These are phyloP conservation scores for Callimorpha dominula DNA, from an alignment of 2,888 invertebrate genomes.

Conservation along the genomic window DNA sequence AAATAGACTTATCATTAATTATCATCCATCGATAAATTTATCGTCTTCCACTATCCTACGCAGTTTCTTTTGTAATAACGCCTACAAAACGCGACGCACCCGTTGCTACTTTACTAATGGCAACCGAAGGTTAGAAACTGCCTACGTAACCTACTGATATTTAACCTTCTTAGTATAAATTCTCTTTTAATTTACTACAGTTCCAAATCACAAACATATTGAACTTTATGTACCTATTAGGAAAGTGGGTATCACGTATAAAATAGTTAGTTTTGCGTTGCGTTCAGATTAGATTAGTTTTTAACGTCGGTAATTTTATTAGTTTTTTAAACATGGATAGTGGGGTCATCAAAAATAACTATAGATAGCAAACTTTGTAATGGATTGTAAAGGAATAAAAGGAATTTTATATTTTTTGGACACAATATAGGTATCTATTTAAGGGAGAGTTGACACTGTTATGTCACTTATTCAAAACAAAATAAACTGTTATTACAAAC, in stretches of 20 bases:
- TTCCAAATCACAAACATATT: background rate
- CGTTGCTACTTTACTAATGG: background rate
- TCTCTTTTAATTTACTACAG: background rate
- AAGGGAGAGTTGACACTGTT: too few relatives aligned
- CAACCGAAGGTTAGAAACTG: background rate
- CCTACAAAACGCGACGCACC: background rate
- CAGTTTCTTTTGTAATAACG: constrained; percentile 7
- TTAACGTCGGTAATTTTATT: background rate
- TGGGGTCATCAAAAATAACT: background rate
- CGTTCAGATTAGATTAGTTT: background rate
- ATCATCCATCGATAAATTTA: constrained; percentile 3
- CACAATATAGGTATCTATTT: too few relatives aligned
- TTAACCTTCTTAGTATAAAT: background rate
- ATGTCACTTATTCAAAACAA: too few relatives aligned
- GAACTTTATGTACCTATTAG: background rate
- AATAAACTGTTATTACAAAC: too few relatives aligned
- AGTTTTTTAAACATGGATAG: background rate
- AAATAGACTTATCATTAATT: background rate
- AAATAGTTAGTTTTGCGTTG: background rate
- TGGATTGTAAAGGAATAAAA: background rate
- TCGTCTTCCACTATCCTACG: constrained; percentile 1
- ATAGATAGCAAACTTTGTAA: rapidly evolving
- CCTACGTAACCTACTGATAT: background rate
- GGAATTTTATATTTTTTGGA: too few relatives aligned
- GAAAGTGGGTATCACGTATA: background rate